Evolutionary conservation across 2,888 invertebrate genomes (phyloP).

Genomic region (Catotricha subobsoleta): DNA sequence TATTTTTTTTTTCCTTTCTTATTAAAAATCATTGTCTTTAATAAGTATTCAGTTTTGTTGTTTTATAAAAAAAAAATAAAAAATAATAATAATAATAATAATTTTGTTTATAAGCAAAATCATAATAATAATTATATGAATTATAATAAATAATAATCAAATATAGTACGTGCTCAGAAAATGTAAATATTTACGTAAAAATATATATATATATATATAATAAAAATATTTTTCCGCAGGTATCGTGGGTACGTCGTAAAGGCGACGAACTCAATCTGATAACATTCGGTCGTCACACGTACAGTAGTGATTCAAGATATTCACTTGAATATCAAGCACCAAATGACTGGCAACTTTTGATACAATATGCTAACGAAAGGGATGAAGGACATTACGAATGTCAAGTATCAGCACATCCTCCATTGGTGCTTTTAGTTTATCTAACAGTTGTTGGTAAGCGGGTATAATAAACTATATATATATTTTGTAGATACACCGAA

Average conservation of each 20-base stretch:
- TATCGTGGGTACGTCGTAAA: constrained; percentile 51
- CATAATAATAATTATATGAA: too few relatives aligned
- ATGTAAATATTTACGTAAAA: not conserved
- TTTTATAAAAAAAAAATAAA: too few relatives aligned
- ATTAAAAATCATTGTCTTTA: too few relatives aligned
- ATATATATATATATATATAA: not conserved
- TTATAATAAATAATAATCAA: too few relatives aligned
- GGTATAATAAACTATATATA: not conserved
- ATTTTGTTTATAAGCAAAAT: too few relatives aligned
- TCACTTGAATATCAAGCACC: constrained; percentile 50
- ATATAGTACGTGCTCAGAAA: too few relatives aligned
- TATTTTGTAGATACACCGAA: not conserved
- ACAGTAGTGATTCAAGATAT: constrained; percentile 47
- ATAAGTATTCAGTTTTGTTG: too few relatives aligned
- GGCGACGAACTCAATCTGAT: constrained; percentile 49
- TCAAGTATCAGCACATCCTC: constrained; percentile 55
- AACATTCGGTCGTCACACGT: constrained; percentile 47
- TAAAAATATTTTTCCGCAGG: constrained; percentile 28
- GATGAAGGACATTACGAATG: constrained; percentile 67
- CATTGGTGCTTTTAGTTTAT: constrained; percentile 47
- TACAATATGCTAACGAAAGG: constrained; percentile 52
- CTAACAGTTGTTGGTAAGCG: constrained; percentile 54
- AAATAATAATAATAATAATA: too few relatives aligned
- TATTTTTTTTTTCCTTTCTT: too few relatives aligned
- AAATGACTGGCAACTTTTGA: constrained; percentile 57